A percentile compares a stretch with the other conserved stretches of the same genome.
Conservation (phyloP, 2,113 vertebrate species). For the Bolborhynchus lineola region DNA sequence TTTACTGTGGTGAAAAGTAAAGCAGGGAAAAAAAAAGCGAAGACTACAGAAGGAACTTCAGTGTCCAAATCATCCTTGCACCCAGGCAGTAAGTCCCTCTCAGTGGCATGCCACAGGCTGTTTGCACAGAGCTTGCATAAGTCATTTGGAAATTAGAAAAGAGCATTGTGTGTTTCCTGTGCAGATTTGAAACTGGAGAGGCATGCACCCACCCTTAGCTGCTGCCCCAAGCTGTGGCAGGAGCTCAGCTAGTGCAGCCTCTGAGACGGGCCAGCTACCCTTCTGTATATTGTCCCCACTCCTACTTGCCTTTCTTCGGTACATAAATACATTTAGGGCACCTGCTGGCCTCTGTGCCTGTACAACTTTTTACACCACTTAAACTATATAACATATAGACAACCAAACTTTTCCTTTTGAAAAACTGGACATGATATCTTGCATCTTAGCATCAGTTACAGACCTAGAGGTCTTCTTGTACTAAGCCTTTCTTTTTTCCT, state of each 20-base stretch:
- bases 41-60: slow-evolving; percentile 17
- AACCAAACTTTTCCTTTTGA: neutral
- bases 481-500: neutral
- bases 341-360: neutral
- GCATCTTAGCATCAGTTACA: neutral
- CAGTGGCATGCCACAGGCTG: slow-evolving; percentile 30
- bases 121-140: slow-evolving; percentile 60
- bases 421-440: neutral
- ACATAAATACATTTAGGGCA: neutral
- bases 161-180: neutral
- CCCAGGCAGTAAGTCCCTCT: slow-evolving; percentile 50
- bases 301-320: neutral
- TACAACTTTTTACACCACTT: neutral
- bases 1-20: neutral
- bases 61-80: slow-evolving; percentile 48
- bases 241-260: neutral
- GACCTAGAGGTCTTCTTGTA: neutral
- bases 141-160: slow-evolving; percentile 55
- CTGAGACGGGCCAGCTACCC: neutral
- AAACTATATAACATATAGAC: neutral
- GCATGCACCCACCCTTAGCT: neutral
- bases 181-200: slow-evolving; percentile 1
- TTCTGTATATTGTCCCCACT: neutral
- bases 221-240: neutral
- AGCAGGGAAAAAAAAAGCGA: neutral